A percentile compares a stretch with the other conserved stretches of the same genome.
Conservation (phyloP, 2,888 invertebrate species). For the Nomada lathburiana region DNA sequence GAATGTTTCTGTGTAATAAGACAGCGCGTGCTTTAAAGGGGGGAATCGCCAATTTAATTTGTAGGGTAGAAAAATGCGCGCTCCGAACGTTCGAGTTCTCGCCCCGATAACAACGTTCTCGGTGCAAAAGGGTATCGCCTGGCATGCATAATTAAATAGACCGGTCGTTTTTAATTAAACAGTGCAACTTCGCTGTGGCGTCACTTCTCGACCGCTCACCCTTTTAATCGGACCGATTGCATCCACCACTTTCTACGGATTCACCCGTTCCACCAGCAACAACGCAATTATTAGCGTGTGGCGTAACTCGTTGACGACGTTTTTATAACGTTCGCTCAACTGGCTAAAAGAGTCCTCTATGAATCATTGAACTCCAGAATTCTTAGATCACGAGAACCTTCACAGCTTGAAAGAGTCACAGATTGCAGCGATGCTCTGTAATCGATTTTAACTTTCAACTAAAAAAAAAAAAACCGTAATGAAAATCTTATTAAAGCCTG, state of each 20-base stretch:
- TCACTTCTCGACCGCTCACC: neutral
- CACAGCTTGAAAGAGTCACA: too few species aligned
- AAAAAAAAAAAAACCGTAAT: too few species aligned
- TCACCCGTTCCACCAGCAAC: constrained; percentile 6
- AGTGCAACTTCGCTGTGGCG: neutral
- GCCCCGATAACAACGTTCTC: neutral
- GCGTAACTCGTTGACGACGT: constrained; percentile 12
- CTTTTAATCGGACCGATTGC: constrained; percentile 11
- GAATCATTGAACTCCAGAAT: too few species aligned
- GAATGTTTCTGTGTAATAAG: neutral
- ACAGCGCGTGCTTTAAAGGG: neutral
- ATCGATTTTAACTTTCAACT: too few species aligned
- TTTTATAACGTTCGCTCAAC: neutral
- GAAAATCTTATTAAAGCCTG: too few species aligned
- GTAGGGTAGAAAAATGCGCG: neutral
- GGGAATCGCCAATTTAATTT: neutral
- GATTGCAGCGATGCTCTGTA: too few species aligned
- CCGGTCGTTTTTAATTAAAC: neutral
- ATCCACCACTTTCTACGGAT: neutral
- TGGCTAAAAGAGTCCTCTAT: too few species aligned
- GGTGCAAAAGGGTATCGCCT: neutral
- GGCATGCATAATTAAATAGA: constrained; percentile 8
- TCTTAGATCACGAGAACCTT: too few species aligned
- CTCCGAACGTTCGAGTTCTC: neutral
- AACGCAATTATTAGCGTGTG: constrained; percentile 7